Percentiles rank a stretch among this genome's conserved stretches.
These are phyloP conservation scores for Epicauta chinensis DNA, from an alignment of 1,140 invertebrate genomes.

Conservation along the genomic window DNA sequence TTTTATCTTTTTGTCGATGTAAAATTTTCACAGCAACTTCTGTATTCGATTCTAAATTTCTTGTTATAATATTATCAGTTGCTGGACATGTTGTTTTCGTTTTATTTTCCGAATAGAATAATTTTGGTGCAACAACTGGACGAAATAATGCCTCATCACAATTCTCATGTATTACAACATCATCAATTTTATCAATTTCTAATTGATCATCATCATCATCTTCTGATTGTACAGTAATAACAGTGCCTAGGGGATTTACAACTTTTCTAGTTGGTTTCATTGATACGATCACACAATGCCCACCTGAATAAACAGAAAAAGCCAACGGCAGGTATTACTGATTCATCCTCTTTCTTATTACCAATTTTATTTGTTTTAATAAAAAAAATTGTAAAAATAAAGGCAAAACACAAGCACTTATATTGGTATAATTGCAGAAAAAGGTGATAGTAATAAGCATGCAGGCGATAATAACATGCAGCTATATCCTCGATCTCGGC, in stretches of 20 bases:
- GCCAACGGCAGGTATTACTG: slow-evolving; percentile 64
- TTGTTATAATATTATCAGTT: slow-evolving; percentile 27
- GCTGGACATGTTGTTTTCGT: slow-evolving; percentile 20
- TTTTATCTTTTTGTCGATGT: slow-evolving; percentile 13
- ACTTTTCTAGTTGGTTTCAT: slow-evolving; percentile 49
- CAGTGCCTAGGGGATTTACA: slow-evolving; percentile 65
- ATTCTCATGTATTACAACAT: slow-evolving; percentile 51
- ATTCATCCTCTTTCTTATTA: slow-evolving; percentile 3
- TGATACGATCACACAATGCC: slow-evolving; percentile 49
- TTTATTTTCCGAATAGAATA: slow-evolving; percentile 9
- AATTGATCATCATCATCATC: slow-evolving; percentile 48
- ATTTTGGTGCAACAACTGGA: slow-evolving; percentile 47
- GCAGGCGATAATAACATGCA: no score
- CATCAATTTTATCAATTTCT: slow-evolving; percentile 45
- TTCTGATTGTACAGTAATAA: slow-evolving; percentile 53
- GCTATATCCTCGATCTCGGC: no score
- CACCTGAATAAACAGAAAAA: slow-evolving; percentile 61
- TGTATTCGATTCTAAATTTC: slow-evolving; percentile 27
- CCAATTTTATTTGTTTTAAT: background rate
- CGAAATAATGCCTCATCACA: slow-evolving; percentile 57
- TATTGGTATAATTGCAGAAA: background rate
- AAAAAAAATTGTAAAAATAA: slow-evolving; percentile 6
- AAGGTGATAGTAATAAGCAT: no score
- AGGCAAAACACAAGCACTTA: slow-evolving; percentile 17
- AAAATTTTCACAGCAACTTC: slow-evolving; percentile 32